phyloP scores from a whole-genome alignment of 2,113 vertebrate genomes.

The Cyanoliseus patagonus region DNA sequence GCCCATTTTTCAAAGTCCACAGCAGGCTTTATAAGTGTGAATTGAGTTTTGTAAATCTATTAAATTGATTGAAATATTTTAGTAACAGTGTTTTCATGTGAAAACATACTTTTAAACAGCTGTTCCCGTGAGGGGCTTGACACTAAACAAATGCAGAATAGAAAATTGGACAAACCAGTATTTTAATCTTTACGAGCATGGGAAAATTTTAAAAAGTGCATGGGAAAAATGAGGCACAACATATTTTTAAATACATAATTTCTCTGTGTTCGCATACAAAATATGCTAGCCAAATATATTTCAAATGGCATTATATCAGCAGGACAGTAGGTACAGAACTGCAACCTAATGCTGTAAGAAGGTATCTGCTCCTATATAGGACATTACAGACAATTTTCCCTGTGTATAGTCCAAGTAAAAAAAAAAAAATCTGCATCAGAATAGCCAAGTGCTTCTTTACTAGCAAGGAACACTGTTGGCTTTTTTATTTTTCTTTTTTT shows the following conservation, averaged over 20 bases:
- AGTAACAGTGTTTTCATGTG: background rate
- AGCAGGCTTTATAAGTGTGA: background rate
- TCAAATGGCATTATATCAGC: background rate
- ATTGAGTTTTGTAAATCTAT: background rate
- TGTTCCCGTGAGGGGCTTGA: background rate
- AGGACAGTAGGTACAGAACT: background rate
- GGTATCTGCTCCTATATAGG: background rate
- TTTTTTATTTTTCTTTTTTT: background rate
- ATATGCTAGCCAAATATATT: background rate
- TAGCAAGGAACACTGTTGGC: background rate
- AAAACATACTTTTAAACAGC: background rate
- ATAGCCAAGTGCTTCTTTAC: background rate
- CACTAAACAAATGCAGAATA: conserved; percentile 23
- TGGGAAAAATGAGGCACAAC: background rate
- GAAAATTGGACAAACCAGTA: background rate
- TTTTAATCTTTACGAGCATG: conserved; percentile 11
- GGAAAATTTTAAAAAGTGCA: background rate
- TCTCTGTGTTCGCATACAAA: background rate
- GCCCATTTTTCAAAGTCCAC: background rate
- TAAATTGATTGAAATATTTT: conserved; percentile 41
- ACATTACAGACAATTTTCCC: background rate
- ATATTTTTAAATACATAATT: conserved; percentile 18
- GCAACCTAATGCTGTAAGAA: background rate
- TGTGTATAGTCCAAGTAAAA: background rate
- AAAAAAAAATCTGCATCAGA: background rate